These are phyloP conservation scores for Steinernema khuongi DNA, from an alignment of 1,140 invertebrate species.

Conservation along the genomic window DNA sequence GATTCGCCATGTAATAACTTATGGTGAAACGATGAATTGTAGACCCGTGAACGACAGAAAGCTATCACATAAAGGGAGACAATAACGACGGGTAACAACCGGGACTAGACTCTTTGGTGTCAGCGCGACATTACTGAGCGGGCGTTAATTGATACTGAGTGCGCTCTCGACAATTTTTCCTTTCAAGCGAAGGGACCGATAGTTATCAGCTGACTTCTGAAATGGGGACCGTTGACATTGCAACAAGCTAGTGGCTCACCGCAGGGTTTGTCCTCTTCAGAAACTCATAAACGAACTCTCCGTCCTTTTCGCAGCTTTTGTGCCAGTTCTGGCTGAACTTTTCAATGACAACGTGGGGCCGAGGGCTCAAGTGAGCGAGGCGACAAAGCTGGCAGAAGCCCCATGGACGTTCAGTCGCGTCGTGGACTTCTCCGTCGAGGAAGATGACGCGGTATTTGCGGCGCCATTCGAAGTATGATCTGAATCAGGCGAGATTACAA, in stretches of 20 bases:
- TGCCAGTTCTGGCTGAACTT: constrained; percentile 28
- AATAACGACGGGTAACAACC: not conserved
- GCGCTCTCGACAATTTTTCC: constrained; percentile 1
- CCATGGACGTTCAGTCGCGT: constrained; percentile 48
- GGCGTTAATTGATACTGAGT: not conserved
- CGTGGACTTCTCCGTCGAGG: constrained; percentile 45
- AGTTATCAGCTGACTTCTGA: not conserved
- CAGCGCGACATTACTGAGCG: not conserved
- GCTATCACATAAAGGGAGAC: not conserved
- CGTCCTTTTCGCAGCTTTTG: constrained; percentile 28
- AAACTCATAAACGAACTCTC: constrained; percentile 20
- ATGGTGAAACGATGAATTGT: not conserved
- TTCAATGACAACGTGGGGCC: constrained; percentile 12
- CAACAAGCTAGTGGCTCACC: not conserved
- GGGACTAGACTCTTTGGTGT: not conserved
- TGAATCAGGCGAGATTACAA: constrained; percentile 27
- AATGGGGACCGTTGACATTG: not conserved
- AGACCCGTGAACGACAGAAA: not conserved
- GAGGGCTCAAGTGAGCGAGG: constrained; percentile 28
- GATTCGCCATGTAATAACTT: no score
- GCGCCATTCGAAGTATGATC: constrained; percentile 53
- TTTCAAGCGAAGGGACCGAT: not conserved
- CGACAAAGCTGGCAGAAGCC: constrained; percentile 55
- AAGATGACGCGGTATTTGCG: constrained; percentile 45
- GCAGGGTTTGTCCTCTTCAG: not conserved